Percentiles rank a stretch among this genome's conserved stretches.
Conservation (phyloP, 1,140 invertebrate genomes). For the Pachypeltis micranthus region DNA sequence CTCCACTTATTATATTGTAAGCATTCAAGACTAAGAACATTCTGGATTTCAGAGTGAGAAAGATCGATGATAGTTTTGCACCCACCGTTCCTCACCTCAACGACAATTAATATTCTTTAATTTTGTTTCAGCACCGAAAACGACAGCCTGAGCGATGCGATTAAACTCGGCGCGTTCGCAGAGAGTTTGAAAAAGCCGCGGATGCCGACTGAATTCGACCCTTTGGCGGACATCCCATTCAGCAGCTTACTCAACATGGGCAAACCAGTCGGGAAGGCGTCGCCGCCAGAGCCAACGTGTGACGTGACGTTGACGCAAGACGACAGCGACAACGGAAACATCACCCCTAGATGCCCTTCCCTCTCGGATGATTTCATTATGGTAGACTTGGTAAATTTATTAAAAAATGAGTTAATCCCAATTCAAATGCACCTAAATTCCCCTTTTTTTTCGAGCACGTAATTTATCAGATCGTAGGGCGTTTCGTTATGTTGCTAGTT, state of each 20-base stretch:
- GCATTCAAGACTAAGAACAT: too few species aligned
- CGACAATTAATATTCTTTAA: background rate
- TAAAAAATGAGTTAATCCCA: too few species aligned
- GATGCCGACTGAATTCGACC: conserved; percentile 39
- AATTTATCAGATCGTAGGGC: too few species aligned
- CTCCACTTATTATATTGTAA: too few species aligned
- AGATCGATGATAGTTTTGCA: too few species aligned
- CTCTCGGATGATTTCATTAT: conserved; percentile 54
- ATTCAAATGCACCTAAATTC: too few species aligned
- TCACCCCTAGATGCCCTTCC: conserved; percentile 32
- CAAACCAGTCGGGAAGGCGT: conserved; percentile 34
- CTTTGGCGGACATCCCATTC: conserved; percentile 54
- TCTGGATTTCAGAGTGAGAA: too few species aligned
- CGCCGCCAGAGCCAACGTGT: conserved; percentile 11
- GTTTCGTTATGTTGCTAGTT: too few species aligned
- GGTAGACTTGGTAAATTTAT: conserved; percentile 54
- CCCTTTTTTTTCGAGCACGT: too few species aligned
- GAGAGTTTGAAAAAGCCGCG: conserved; percentile 35
- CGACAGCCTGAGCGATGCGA: conserved; percentile 17
- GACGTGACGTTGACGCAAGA: conserved; percentile 18
- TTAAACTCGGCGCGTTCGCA: conserved; percentile 51
- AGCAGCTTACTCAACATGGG: conserved; percentile 43
- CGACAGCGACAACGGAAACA: conserved; percentile 40
- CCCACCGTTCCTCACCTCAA: too few species aligned
- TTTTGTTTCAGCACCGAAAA: conserved; percentile 22